Conservation (phyloP, 2,888 invertebrate species). For the Sicus ferrugineus region DNA sequence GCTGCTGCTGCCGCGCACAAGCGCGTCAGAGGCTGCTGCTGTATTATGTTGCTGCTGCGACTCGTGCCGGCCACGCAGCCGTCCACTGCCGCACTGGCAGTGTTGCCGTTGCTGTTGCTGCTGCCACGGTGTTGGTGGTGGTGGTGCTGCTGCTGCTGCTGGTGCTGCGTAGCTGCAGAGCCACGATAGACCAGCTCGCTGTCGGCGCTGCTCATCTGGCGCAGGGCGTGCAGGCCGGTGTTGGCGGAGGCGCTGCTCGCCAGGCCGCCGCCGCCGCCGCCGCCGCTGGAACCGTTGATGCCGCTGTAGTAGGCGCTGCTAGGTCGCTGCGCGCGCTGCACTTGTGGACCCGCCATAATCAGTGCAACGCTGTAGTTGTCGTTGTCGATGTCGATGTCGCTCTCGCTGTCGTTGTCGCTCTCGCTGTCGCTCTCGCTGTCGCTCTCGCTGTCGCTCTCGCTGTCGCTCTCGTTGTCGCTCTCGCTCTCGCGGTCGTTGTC, state of each 20-base stretch:
- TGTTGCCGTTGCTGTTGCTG: conserved; percentile 21
- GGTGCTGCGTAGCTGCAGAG: conserved; percentile 43
- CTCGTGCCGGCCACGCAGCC: conserved; percentile 42
- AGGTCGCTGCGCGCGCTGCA: conserved; percentile 64
- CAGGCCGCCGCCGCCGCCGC: conserved; percentile 33
- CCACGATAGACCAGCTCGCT: conserved; percentile 61
- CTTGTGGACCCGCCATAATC: conserved; percentile 62
- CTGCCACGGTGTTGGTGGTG: conserved; percentile 38
- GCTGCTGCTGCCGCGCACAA: conserved; percentile 22
- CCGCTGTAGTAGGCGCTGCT: conserved; percentile 58
- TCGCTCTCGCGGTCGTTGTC: conserved; percentile 14
- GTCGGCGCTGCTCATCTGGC: conserved; percentile 58
- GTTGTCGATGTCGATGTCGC: background rate
- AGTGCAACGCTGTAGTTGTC: background rate
- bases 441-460: background rate
- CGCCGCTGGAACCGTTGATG: conserved; percentile 50
- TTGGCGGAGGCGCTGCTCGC: conserved; percentile 53
- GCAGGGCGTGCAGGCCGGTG: conserved; percentile 57
- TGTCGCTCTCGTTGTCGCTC: no score
- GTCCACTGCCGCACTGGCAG: conserved; percentile 34
- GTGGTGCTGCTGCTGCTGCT: conserved; percentile 38
- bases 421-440: conserved; percentile 58
- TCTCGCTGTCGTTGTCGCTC: no score
- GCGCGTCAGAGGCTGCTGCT: conserved; percentile 45
- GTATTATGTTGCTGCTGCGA: conserved; percentile 35